Conservation (phyloP, 2,797 vertebrate species). For the Thripadectes ignobilis region DNA sequence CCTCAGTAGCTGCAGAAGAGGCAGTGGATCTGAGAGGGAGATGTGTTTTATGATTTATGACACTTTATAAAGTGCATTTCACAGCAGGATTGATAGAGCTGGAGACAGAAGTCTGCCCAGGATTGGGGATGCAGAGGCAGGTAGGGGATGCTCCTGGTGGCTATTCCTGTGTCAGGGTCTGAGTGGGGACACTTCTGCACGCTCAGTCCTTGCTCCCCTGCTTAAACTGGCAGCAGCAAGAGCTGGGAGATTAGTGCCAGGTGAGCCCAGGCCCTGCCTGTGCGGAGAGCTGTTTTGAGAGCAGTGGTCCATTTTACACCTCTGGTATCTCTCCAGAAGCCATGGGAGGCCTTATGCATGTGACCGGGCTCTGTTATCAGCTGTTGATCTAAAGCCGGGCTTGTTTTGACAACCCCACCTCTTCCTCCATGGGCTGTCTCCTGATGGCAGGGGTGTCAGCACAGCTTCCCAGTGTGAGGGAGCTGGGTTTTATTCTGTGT, state of each 20-base stretch:
- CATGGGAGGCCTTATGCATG: neutral
- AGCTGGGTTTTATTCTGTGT: neutral
- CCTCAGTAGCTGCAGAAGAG: slow-evolving; percentile 41
- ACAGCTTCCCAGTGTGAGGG: neutral
- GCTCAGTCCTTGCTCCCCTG: neutral
- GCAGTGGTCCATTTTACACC: neutral
- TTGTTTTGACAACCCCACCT: neutral
- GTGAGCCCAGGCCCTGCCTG: neutral
- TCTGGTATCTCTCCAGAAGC: neutral
- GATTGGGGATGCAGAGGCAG: neutral
- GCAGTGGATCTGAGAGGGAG: slow-evolving; percentile 42
- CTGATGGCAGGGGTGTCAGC: neutral
- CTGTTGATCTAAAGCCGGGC: neutral
- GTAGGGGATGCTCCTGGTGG: neutral
- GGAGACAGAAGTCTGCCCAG: neutral
- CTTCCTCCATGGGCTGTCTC: neutral
- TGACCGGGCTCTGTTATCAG: neutral
- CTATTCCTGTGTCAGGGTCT: neutral
- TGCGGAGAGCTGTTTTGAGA: neutral
- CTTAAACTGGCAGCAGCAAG: neutral
- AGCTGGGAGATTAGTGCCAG: neutral
- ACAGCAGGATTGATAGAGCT: slow-evolving; percentile 10
- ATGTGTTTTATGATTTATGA: slow-evolving; percentile 53
- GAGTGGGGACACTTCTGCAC: neutral
- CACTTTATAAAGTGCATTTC: slow-evolving; percentile 43